A percentile compares a stretch with the other conserved stretches of the same genome.
These are phyloP conservation scores for Labroides dimidiatus DNA, from an alignment of 2,797 vertebrate genomes.

Conservation along the genomic window DNA sequence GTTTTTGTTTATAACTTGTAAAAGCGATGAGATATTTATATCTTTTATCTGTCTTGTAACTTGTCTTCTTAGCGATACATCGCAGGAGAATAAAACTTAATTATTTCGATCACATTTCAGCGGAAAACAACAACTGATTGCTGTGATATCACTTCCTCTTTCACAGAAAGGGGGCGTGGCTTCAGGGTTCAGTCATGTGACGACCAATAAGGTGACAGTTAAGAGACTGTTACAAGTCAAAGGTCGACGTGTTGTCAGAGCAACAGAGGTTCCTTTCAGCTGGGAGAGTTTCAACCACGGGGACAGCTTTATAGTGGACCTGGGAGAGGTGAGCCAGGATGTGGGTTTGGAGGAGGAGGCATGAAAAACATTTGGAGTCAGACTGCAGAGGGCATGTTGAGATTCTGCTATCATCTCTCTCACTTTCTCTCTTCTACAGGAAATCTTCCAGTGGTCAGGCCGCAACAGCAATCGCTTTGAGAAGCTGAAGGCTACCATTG, in stretches of 20 bases:
- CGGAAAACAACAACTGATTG: background rate
- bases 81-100: no score
- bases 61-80: no score
- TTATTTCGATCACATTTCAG: background rate
- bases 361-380: background rate
- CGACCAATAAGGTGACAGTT: constrained; percentile 41
- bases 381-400: background rate
- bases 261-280: constrained; percentile 68
- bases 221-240: constrained; percentile 73
- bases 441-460: constrained; percentile 92
- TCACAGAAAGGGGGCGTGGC: constrained; percentile 75
- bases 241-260: constrained; percentile 70
- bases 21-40: no score
- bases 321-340: constrained; percentile 67
- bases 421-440: constrained; percentile 71
- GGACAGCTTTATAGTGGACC: constrained; percentile 79
- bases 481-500: constrained; percentile 86
- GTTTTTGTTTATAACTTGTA: no score
- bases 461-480: constrained; percentile 87
- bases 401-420: background rate
- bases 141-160: constrained; percentile 27
- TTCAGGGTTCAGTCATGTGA: constrained; percentile 71
- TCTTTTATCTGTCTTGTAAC: no score
- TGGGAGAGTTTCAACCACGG: constrained; percentile 79
- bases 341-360: no score